phyloP scores from a whole-genome alignment of 2,888 invertebrate genomes.

The Tineola bisselliella region DNA sequence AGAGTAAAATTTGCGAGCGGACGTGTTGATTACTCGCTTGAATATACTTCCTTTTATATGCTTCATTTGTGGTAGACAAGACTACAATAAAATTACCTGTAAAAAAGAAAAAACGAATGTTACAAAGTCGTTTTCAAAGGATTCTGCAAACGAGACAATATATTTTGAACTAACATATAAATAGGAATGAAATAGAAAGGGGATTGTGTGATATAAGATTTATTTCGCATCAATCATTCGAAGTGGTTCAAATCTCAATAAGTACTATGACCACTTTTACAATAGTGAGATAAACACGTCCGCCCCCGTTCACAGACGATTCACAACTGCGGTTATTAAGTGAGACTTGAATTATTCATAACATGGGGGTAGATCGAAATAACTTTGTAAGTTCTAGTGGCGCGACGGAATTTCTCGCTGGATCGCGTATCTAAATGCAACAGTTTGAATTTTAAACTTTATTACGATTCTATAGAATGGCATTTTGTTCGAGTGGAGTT shows the following conservation, averaged over 20 bases:
- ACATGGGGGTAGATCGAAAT: conserved; percentile 50
- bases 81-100: conserved; percentile 1
- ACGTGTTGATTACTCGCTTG: conserved; percentile 12
- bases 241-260: conserved; percentile 2
- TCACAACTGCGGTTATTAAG: conserved; percentile 48
- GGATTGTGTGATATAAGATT: neutral
- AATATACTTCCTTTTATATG: neutral
- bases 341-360: conserved; percentile 62
- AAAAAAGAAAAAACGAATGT: neutral
- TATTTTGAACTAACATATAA: neutral
- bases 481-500: neutral
- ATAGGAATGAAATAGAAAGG: neutral
- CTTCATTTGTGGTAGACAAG: conserved; percentile 3
- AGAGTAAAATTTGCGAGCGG: conserved; percentile 12
- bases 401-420: conserved; percentile 14
- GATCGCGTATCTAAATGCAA: conserved; percentile 1
- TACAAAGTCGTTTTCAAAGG: neutral
- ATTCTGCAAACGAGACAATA: neutral
- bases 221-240: conserved; percentile 10
- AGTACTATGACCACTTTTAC: neutral
- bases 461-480: conserved; percentile 18
- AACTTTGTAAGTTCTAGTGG: conserved; percentile 24
- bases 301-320: conserved; percentile 11
- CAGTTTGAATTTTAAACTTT: conserved; percentile 33
- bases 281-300: conserved; percentile 9